Evolutionary conservation across 2,797 vertebrate species (phyloP), one percentile per base, ranked within the genome.

Genomic region (Synaphobranchus kaupii): DNA sequence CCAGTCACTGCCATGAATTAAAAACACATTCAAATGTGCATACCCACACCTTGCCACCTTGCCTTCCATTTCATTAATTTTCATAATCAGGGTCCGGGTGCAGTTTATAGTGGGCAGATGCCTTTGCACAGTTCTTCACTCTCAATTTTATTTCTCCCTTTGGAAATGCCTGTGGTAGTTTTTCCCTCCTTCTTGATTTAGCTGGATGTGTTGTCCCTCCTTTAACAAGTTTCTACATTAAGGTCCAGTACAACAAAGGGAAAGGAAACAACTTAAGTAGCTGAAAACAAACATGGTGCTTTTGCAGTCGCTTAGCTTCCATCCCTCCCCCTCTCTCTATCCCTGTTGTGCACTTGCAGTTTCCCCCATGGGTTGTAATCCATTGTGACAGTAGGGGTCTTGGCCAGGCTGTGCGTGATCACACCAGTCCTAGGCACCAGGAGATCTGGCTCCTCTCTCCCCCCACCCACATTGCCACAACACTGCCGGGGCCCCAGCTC

Each of bases 391-490:
- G 89, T 80, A 68, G 89, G 84, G n/a, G 81, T 86, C 81, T 84
- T 84, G 87, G 85, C 89, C 93, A 93, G 92, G 92, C 89, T 93
- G 93, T 94, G 92, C 88, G 22, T 85, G 87, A 90, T 90, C 87
- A 31, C 94, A 91, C 80, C 54, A 92, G 91, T 78, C 47, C 83
- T 13, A 25, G 56, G 52, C 31, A 68, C 66, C 39, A 81, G 81
- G 82, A 84, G 88, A 63, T 93, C 94, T 94, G 94, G 93, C 91
- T 91, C 93, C 95, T 94, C 92, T 95, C 95, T 91, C 90, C 93
- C 91, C 90, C 80, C 56, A 68, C 8, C n/a, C 82, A 92, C 63
- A 56, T 92, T 91, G 88, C 88, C 52, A 0, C 94, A 95, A 96
- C 96, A 95, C 93, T 90, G 89, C 87, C 93, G 94, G 95, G 92